Evolutionary conservation across 2,797 vertebrate genomes (phyloP), one percentile per base, ranked within the genome.

Genomic region (Pseudochirops cupreus): DNA sequence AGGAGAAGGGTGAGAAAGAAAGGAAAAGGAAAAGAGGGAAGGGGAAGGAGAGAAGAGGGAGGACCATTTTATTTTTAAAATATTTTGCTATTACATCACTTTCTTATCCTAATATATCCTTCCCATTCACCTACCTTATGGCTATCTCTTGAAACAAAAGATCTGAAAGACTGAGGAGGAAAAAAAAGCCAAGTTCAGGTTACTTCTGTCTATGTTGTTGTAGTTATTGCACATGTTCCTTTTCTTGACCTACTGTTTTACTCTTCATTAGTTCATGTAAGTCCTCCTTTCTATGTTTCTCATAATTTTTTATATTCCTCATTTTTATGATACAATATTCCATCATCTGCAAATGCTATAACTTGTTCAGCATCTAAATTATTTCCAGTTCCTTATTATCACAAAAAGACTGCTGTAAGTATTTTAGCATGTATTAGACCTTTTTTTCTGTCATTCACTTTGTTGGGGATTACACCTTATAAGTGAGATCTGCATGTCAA

Each of bases 11-110:
- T 26, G 33, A 67, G 33, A 67, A 13, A 14, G 31, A 33, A 2
- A 9, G 12, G 0, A 14, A 33, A 29, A 3, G 4, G 31, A 18
- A 62, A 13, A 3, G 5, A 14, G 18, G 33, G 5, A 1, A 6
- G 31, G 12, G 13, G 4, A 5, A 12, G 14, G 31, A 14, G 59
- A 28, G 0, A 10, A 10, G 14, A 67, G 33, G 62, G 31, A 67
- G 62, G n/a, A 5, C 62, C n/a, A 82, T 2, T 87, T 50, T 87
- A 87, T 46, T 87, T 82, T 82, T 11, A 10, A 11, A 46, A 82
- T 74, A 24, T 50, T 87, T 46, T 87, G 21, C 39, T 87, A 26
- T 87, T 87, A 50, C 39, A 24, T 50, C 39, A 87, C 10, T 87
- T 87, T 87, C 39, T 87, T 46, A 26, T 46, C 21, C 39, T 46